Percentiles rank a stretch among this genome's conserved stretches.
Conservation (phyloP, 2,113 vertebrate genomes). For the Cyprinus carpio region DNA sequence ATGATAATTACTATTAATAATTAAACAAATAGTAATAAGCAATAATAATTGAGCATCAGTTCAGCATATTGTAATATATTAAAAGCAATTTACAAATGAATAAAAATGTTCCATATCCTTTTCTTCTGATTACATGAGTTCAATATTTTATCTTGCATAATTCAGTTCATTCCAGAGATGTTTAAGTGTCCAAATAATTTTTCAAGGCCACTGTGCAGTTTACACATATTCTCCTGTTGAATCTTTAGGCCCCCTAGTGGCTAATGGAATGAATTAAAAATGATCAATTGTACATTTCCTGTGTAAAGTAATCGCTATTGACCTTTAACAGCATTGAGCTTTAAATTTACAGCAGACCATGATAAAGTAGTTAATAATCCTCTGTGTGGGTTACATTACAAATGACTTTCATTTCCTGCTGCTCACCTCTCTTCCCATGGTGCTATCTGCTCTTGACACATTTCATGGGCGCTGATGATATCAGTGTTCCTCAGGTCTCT, state of each 20-base stretch:
- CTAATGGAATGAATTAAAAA: not conserved
- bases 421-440: constrained; percentile 62
- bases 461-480: constrained; percentile 62
- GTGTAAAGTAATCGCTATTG: not conserved
- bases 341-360: not conserved
- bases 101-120: too few species aligned
- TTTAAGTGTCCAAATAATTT: not conserved
- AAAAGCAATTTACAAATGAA: too few species aligned
- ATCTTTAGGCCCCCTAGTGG: constrained; percentile 7
- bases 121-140: not conserved
- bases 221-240: not conserved
- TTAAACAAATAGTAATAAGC: too few species aligned
- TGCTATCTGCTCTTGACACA: constrained; percentile 40
- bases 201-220: not conserved
- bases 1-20: too few species aligned
- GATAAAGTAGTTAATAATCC: not conserved
- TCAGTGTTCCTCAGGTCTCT: constrained; percentile 27
- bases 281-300: not conserved
- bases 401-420: not conserved
- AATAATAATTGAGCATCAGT: not conserved
- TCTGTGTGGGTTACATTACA: not conserved
- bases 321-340: not conserved
- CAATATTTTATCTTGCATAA: not conserved
- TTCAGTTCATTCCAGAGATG: too few species aligned
- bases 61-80: not conserved